Conservation (phyloP, 2,888 invertebrate species). For the Acrobasis suavella region DNA sequence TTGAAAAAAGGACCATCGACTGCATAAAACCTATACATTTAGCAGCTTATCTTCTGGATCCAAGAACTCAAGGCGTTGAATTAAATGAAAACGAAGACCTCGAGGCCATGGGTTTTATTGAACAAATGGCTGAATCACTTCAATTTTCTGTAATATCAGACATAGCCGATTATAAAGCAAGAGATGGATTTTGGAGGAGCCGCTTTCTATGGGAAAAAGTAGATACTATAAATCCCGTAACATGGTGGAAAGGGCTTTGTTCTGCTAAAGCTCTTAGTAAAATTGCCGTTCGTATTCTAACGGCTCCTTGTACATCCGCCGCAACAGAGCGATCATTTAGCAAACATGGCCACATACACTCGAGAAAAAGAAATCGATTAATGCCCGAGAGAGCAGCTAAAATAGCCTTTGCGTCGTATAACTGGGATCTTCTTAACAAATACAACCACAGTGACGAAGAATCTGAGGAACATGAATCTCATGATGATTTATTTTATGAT, state of each 20-base stretch:
- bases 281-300: constrained; percentile 14
- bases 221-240: constrained; percentile 5
- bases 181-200: constrained; percentile 24
- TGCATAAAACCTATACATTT: constrained; percentile 26
- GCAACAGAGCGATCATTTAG: constrained; percentile 13
- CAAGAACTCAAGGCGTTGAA: constrained; percentile 19
- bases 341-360: constrained; percentile 11
- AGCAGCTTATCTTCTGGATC: constrained; percentile 24
- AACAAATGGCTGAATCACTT: constrained; percentile 21
- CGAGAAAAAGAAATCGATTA: constrained; percentile 13
- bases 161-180: constrained; percentile 25
- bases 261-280: constrained; percentile 1
- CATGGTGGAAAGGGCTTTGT: constrained; percentile 18
- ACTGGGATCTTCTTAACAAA: constrained; percentile 14
- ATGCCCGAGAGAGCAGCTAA: constrained; percentile 15
- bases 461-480: constrained; percentile 7
- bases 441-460: constrained; percentile 4
- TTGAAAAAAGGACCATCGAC: constrained; percentile 18
- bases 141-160: constrained; percentile 20
- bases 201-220: constrained; percentile 24
- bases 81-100: constrained; percentile 20
- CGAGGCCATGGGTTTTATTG: constrained; percentile 25
- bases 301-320: constrained; percentile 13
- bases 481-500: constrained; percentile 9
- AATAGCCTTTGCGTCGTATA: constrained; percentile 14